These are phyloP conservation scores for Clanis bilineata DNA, from an alignment of 2,888 invertebrate genomes.

Conservation along the genomic window DNA sequence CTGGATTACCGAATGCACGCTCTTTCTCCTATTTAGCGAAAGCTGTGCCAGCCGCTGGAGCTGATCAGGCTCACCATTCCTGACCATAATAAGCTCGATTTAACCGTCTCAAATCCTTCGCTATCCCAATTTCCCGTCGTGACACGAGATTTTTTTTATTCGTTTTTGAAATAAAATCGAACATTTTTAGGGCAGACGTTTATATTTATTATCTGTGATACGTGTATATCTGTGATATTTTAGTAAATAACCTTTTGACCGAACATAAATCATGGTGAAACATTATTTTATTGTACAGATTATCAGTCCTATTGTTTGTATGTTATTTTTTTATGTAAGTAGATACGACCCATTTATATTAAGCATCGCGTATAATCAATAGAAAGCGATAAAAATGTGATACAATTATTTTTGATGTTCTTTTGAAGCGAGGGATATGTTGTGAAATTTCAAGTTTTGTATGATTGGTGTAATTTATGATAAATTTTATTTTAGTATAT, in stretches of 20 bases:
- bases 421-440: slow-evolving; percentile 58
- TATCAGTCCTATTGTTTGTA: slow-evolving; percentile 50
- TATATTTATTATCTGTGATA: slow-evolving; percentile 27
- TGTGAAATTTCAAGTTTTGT: slow-evolving; percentile 69
- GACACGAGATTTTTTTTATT: slow-evolving; percentile 28
- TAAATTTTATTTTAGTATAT: slow-evolving; percentile 69
- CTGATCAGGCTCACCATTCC: slow-evolving; percentile 68
- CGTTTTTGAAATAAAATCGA: slow-evolving; percentile 27
- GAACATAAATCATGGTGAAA: slow-evolving; percentile 62
- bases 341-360: slow-evolving; percentile 9
- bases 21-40: slow-evolving; percentile 84
- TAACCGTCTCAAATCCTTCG: slow-evolving; percentile 29
- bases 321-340: slow-evolving; percentile 49
- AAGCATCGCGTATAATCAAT: not conserved
- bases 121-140: slow-evolving; percentile 24
- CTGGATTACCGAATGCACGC: slow-evolving; percentile 85
- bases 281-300: slow-evolving; percentile 61
- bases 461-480: slow-evolving; percentile 57
- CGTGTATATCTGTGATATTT: slow-evolving; percentile 62
- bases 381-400: not conserved
- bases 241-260: slow-evolving; percentile 63
- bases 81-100: slow-evolving; percentile 24
- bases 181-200: slow-evolving; percentile 26
- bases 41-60: slow-evolving; percentile 74
- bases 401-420: slow-evolving; percentile 45